A percentile compares a stretch with the other conserved stretches of the same genome.
phyloP scores from a whole-genome alignment of 2,888 invertebrate species.

The Plebejus anna region DNA sequence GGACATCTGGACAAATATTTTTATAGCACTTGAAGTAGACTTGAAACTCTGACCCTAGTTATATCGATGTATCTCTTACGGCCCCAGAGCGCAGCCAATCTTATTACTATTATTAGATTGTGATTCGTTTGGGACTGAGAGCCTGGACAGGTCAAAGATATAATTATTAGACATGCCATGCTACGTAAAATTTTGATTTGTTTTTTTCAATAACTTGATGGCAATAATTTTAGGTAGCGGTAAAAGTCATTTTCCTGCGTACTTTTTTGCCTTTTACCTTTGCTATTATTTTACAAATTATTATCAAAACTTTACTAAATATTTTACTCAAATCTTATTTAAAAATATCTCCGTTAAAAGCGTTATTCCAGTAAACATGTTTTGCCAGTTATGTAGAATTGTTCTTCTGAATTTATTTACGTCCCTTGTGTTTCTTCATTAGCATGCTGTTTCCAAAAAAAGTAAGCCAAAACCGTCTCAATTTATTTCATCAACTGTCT shows the following conservation, averaged over 20 bases:
- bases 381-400: too few species aligned
- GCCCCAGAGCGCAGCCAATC: slow-evolving; percentile 22
- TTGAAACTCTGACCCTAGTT: slow-evolving; percentile 22
- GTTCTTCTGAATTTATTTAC: too few species aligned
- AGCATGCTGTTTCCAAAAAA: too few species aligned
- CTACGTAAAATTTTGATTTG: neutral
- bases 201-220: neutral
- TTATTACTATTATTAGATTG: slow-evolving; percentile 32
- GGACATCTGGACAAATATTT: neutral
- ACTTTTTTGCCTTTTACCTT: too few species aligned
- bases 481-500: neutral
- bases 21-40: neutral
- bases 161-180: neutral
- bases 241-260: too few species aligned
- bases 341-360: too few species aligned
- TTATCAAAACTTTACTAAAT: neutral
- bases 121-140: slow-evolving; percentile 30
- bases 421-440: too few species aligned
- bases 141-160: neutral
- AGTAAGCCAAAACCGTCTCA: too few species aligned
- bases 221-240: too few species aligned
- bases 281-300: neutral
- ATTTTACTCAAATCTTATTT: neutral
- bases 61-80: slow-evolving; percentile 21
- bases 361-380: too few species aligned